A percentile compares a stretch with the other conserved stretches of the same genome.
phyloP scores from a whole-genome alignment of 2,888 invertebrate genomes.

The Mimas tiliae region DNA sequence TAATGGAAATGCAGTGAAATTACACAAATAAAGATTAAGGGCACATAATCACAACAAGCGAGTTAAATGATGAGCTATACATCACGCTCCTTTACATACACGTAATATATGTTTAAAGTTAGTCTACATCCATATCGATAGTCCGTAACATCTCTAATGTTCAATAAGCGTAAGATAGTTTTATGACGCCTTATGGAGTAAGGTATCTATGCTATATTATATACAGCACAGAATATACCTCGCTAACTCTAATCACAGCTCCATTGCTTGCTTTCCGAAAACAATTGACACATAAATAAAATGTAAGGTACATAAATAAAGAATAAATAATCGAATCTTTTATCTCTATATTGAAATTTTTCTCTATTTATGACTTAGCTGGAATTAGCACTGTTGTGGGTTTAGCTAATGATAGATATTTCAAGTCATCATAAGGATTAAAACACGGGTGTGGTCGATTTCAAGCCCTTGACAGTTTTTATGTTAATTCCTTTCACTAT shows the following conservation, averaged over 20 bases:
- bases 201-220: background rate
- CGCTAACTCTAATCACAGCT: slow-evolving; percentile 34
- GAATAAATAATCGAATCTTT: background rate
- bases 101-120: background rate
- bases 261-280: slow-evolving; percentile 25
- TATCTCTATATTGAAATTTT: background rate
- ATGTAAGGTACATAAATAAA: background rate
- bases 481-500: too few species aligned
- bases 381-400: too few species aligned
- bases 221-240: slow-evolving; percentile 7
- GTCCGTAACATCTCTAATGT: slow-evolving; percentile 15
- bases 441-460: too few species aligned
- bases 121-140: background rate
- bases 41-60: background rate
- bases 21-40: background rate
- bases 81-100: background rate
- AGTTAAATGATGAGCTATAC: background rate
- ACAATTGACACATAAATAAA: background rate
- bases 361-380: too few species aligned
- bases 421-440: too few species aligned
- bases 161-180: background rate
- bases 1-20: too few species aligned
- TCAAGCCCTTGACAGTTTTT: too few species aligned
- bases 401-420: too few species aligned
- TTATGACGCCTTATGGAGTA: background rate